Base-by-base conservation (phyloP, 2,888 invertebrate species). In the Oligia latruncula region DNA sequence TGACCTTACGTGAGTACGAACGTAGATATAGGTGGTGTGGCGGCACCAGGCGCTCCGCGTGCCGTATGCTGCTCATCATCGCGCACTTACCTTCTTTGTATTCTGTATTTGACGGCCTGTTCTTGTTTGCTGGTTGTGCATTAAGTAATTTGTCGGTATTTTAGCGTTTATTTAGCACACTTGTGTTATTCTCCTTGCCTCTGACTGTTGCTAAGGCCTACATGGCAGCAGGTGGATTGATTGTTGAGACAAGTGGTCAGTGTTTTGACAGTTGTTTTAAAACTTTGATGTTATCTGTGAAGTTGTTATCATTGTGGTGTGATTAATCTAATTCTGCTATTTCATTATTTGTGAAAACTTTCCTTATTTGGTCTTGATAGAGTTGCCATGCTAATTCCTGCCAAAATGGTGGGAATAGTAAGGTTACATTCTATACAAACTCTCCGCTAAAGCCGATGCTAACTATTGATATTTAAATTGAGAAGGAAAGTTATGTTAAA, bases 1-100 rank as follows among this genome's bases (percentile, higher is more conserved):
- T 92, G 92, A 92, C 92, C 93, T 92, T 93, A 94, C 89, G 94
- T 93, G 93, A 95, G 94, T 95, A 93, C 91, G 80, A 91, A 88
- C 89, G 73, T 91, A 90, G 91, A 87, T 90, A 89, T 88, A 90
- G 86, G 86, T 91, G 90, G 91, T 92, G 92, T 91, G 92, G 89
- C 85, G 89, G 87, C 90, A 92, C 92, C 93, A 92, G 94, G 91
- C 90, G 91, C 89, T 91, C 91, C 90, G 90, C 91, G 90, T 91
- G 91, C 91, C 92, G 88, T 90, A 90, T 90, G 91, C 90, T 90
- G 85, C 67, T 86, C 80, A 80, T 86, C 89, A 86, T 81, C 83
- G 84, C 82, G 74, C 80, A 79, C 74, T 78, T 77, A 82, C 68
- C 79, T 86, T 76, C 71, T 80, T 85, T 81, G 80, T 87, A 90